Percentiles rank a stretch among this genome's conserved stretches.
Evolutionary conservation across 2,113 vertebrate species (phyloP).

Genomic region (Hipposideros armiger): DNA sequence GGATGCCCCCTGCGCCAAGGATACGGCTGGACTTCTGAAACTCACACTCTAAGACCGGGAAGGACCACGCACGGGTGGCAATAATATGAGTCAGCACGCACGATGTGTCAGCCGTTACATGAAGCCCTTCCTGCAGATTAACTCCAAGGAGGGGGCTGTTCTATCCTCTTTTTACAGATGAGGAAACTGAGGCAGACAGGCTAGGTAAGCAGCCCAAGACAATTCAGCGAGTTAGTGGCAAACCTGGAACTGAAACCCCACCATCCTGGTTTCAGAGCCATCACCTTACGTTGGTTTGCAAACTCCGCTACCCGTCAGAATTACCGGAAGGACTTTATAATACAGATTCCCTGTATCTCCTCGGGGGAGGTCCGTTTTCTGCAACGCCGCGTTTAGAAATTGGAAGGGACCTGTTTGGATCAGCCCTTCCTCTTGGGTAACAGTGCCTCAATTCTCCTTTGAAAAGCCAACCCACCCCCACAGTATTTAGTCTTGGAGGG

Average conservation of each 20-base stretch:
- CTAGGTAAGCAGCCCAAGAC: background rate
- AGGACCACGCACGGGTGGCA: fast-evolving
- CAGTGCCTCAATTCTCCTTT: background rate
- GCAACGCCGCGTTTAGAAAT: background rate
- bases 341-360: background rate
- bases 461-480: background rate
- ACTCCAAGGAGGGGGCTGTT: background rate
- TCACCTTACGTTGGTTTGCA: background rate
- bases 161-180: background rate
- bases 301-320: background rate
- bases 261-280: background rate
- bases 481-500: background rate
- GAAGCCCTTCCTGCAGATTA: too few species aligned
- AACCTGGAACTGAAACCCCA: background rate
- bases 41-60: background rate
- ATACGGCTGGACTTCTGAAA: background rate
- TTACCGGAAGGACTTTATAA: background rate
- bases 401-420: background rate
- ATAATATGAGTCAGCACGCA: background rate
- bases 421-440: background rate
- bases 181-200: background rate
- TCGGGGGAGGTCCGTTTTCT: background rate
- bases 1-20: background rate
- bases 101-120: fast-evolving
- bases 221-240: background rate